Conservation (phyloP, 2,888 invertebrate species). For the Drosophila seclusa region DNA sequence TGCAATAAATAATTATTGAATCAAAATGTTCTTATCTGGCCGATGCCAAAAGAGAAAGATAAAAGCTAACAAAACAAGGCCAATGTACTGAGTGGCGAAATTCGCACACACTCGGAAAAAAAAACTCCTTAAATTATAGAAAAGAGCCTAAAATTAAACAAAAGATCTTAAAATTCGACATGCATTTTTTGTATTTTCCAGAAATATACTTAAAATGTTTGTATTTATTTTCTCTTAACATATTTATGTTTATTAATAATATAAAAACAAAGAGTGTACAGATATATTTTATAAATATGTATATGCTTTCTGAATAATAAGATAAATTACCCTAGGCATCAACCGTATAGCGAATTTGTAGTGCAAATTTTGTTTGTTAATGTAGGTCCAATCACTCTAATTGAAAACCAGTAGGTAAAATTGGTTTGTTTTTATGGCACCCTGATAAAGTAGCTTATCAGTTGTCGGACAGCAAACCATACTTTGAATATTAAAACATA, state of each 20-base stretch:
- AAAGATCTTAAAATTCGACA: neutral
- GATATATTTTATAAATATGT: neutral
- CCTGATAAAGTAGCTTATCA: neutral
- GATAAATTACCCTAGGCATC: neutral
- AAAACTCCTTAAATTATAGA: accelerated
- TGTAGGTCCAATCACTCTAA: neutral
- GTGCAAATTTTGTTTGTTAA: no score
- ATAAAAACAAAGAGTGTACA: neutral
- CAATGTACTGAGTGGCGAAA: neutral
- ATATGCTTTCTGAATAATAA: neutral
- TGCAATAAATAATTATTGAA: neutral
- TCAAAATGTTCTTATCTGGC: neutral
- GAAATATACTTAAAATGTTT: neutral
- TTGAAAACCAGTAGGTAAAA: neutral
- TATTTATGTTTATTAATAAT: neutral
- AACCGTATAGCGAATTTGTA: neutral
- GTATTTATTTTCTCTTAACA: neutral
- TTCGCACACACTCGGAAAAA: neutral
- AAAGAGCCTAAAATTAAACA: neutral
- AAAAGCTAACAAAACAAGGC: no score
- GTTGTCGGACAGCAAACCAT: neutral
- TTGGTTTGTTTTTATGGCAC: neutral
- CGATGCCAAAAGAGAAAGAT: no score
- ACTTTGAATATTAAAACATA: neutral
- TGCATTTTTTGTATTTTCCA: neutral